Evolutionary conservation across 1,140 invertebrate genomes (phyloP), one percentile per base, ranked within the genome.

Genomic region (Hesperophylax magnus): DNA sequence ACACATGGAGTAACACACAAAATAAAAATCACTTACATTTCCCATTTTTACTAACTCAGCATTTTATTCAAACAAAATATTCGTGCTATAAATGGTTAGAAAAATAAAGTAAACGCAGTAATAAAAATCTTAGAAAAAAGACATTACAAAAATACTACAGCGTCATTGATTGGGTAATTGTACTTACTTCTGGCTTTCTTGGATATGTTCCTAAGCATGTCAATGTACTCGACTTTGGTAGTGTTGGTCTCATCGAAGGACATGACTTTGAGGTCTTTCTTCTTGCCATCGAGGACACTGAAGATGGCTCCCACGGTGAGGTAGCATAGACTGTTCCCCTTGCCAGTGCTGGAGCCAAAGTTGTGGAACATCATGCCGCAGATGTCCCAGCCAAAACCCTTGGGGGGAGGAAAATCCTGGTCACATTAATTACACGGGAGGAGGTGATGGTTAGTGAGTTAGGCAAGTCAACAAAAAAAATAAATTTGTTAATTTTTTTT

Each of bases 121-220:
- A 3, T 31, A 31, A 31, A 31, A 31, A 31, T 3, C 2, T 31
- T 31, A 31, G 27, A 34, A 34, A 8, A 8, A 8, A 34, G 4
- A 8, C 8, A 7, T 8, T 7, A 6, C 34, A 34, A 8, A 3
- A 34, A 27, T 27, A 2, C 5, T 27, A 2, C 7, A 34, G 0
- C 7, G 34, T 6, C 3, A 34, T 8, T 5, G 4, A 8, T 34
- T 7, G 7, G 1, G 8, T 34, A 24, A 61, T 24, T 20, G 24
- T 74, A 95, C 95, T 96, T 93, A 97, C 96, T 95, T 92, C 96
- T 92, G 27, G 94, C 92, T 4, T 91, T 91, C 84, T 92, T 90
- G 9, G 94, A 92, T 20, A 95, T 88, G 79, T 92, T 92, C 58
- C 86, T 88, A 15, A 96, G 90, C 54, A 95, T 88, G n/a, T 92